phyloP scores from a whole-genome alignment of 2,113 vertebrate genomes.

The Lepisosteus osseus region DNA sequence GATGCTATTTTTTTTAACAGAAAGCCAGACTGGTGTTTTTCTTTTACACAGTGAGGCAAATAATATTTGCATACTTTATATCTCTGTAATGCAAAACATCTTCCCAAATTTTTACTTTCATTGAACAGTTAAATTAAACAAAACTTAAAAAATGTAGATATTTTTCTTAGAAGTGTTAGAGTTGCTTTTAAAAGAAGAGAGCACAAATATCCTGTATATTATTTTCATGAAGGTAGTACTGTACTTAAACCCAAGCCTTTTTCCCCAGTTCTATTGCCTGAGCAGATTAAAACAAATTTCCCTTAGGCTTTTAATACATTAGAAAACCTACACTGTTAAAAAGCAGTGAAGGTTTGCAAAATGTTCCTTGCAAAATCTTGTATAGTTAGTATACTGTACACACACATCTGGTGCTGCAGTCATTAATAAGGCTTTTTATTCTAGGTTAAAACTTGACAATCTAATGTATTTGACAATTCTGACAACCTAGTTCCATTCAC shows the following conservation, averaged over 20 bases:
- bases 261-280: not conserved
- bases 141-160: too few relatives aligned
- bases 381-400: not conserved
- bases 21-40: too few relatives aligned
- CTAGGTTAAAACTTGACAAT: slow-evolving; percentile 14
- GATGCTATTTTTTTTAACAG: too few relatives aligned
- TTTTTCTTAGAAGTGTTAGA: too few relatives aligned
- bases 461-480: slow-evolving; percentile 21
- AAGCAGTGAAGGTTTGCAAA: slow-evolving; percentile 9
- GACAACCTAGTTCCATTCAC: slow-evolving; percentile 18
- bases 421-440: not conserved
- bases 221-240: slow-evolving; percentile 12
- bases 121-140: too few relatives aligned
- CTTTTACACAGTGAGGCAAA: too few relatives aligned
- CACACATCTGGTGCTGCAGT: not conserved
- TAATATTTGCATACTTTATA: too few relatives aligned
- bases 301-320: slow-evolving; percentile 19
- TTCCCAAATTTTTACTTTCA: too few relatives aligned
- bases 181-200: not conserved
- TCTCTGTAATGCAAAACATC: too few relatives aligned
- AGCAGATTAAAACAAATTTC: slow-evolving; percentile 7
- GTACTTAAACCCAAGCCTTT: not conserved
- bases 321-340: slow-evolving; percentile 1
- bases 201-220: slow-evolving; percentile 15
- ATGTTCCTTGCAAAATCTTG: not conserved